Evolutionary conservation across 37 sponge, comb jelly and placozoan genomes (phyloP).

Genomic region (Oopsacas minuta): DNA sequence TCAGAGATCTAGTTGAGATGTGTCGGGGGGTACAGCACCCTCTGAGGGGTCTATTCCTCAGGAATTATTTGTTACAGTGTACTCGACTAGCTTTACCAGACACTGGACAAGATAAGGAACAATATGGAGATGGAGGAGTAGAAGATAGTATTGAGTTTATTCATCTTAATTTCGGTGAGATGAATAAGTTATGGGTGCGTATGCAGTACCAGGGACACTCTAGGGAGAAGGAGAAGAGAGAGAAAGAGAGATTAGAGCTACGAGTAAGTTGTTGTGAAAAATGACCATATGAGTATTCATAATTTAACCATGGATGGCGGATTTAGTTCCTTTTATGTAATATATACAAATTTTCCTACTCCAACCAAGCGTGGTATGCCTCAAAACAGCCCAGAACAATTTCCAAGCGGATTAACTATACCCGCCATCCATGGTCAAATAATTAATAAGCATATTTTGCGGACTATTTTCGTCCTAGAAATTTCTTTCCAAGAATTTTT

Average conservation of each 20-base stretch:
- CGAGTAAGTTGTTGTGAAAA: too few species aligned
- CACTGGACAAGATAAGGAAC: conserved; percentile 24
- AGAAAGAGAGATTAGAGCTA: conserved; percentile 90
- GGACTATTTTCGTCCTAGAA: too few species aligned
- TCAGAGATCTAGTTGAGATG: conserved; percentile 96
- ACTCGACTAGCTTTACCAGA: conserved; percentile 84
- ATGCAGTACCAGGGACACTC: conserved; percentile 99
- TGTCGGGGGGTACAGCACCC: conserved; percentile 99
- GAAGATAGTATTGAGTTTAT: conserved; percentile 84
- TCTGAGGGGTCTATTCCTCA: conserved; percentile 88
- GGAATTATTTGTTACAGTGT: conserved; percentile 91
- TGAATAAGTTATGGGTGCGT: conserved; percentile 99
- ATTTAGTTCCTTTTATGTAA: too few species aligned
- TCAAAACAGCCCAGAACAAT: too few species aligned
- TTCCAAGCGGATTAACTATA: too few species aligned
- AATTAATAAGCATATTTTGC: too few species aligned
- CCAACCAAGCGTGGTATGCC: too few species aligned
- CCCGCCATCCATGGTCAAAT: too few species aligned
- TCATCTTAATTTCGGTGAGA: conserved; percentile 86
- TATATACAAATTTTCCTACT: too few species aligned
- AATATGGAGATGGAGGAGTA: conserved; percentile 50
- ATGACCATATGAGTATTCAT: too few species aligned
- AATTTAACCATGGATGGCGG: too few species aligned
- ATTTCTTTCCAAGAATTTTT: too few species aligned
- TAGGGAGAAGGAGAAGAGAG: conserved; percentile 79